Base-by-base conservation (phyloP, 1,140 invertebrate genomes). In the Saccostrea cuccullata region DNA sequence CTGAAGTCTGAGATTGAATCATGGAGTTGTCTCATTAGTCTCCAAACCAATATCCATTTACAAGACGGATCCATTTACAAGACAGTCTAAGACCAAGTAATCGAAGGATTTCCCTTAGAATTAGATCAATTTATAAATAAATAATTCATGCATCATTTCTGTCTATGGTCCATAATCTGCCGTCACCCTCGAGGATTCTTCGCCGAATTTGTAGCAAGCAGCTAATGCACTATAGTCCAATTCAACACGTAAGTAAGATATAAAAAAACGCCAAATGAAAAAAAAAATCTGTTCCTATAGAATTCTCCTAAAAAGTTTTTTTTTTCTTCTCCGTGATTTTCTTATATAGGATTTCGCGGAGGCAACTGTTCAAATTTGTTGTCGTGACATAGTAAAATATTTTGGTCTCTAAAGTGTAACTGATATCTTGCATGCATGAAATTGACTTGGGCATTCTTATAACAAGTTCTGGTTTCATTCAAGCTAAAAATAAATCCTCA, bases 91-190 rank as follows among this genome's bases (percentile, higher is more conserved):
- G 70, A 77, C 30, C 58, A 64, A 64, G 58, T 64, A 64, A 64
- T 64, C 26, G 70, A 77, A 77, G 70, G 70, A 77, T 77, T 77
- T 77, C 70, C 70, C 70, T 23, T 77, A 26, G 11, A 77, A 77
- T 77, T 77, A 77, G 70, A 77, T 77, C 70, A 77, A 77, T 77
- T 77, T 77, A 77, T 77, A 77, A 77, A 77, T 77, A 77, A 77
- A 77, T 77, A 77, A 77, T 77, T 77, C 70, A 77, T 77, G 26
- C 70, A 77, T 77, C 70, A 36, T 77, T 77, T 77, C 70, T 77
- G 70, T 77, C 70, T 77, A 77, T 77, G 26, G 23, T 26, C 70
- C 26, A 30, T 77, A 77, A 77, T 77, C 70, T 77, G 23, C 70
- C 26, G 70, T 36, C 70, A 77, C 70, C 70, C 30, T 36, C 11